A percentile compares a stretch with the other conserved stretches of the same genome.
Conservation (phyloP, 2,113 vertebrate genomes). For the Drymodes brunneopygia region DNA sequence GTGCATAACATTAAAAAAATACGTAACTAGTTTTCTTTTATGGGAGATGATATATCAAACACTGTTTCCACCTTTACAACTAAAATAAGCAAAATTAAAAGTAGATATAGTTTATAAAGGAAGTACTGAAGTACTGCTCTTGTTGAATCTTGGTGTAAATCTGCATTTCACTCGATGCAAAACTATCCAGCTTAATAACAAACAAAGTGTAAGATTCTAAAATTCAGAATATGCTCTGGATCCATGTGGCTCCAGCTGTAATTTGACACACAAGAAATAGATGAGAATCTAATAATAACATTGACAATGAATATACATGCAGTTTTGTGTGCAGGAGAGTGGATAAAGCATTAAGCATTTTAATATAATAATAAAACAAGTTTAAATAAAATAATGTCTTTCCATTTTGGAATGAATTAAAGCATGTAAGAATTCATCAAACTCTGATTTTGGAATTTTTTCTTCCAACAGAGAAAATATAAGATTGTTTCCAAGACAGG, state of each 20-base stretch:
- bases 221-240: neutral
- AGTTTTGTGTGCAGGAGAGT: neutral
- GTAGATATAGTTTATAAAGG: neutral
- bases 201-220: neutral
- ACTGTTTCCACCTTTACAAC: neutral
- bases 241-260: neutral
- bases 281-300: neutral
- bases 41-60: neutral
- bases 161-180: neutral
- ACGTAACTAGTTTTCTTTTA: neutral
- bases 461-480: neutral
- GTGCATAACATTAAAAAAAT: neutral
- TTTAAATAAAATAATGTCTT: neutral
- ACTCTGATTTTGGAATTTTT: neutral
- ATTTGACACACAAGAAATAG: neutral
- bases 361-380: neutral
- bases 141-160: neutral
- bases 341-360: neutral
- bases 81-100: neutral
- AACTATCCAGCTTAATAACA: neutral
- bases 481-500: neutral
- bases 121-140: neutral
- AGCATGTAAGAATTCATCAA: neutral
- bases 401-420: neutral
- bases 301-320: neutral